These are phyloP conservation scores for Halcyon malimbica DNA, from an alignment of 2,113 vertebrate species.

Conservation along the genomic window DNA sequence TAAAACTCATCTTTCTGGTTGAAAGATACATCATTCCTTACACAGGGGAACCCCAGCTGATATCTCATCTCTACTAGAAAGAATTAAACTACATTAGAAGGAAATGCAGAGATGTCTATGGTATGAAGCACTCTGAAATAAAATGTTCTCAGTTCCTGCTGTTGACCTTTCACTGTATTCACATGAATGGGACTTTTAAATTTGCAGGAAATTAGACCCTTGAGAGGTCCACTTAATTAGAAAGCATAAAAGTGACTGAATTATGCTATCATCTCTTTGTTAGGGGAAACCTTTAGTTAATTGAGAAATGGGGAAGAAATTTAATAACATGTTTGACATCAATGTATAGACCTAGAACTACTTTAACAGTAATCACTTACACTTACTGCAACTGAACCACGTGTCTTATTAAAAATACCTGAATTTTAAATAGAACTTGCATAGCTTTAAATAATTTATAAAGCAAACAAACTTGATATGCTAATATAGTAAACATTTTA, in stretches of 20 bases:
- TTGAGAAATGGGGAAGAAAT: background rate
- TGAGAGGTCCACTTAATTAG: slow-evolving; percentile 43
- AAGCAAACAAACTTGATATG: background rate
- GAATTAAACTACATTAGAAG: background rate
- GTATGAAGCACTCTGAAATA: background rate
- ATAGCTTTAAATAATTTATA: background rate
- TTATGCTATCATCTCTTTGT: background rate
- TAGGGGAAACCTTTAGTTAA: background rate
- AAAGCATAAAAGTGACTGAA: background rate
- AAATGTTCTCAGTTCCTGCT: background rate
- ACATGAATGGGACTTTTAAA: background rate
- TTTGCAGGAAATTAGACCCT: slow-evolving; percentile 17
- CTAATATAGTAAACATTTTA: background rate
- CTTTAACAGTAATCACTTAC: too few relatives aligned
- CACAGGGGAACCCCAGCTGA: background rate
- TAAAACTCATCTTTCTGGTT: background rate
- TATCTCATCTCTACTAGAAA: background rate
- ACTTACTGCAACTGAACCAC: too few relatives aligned
- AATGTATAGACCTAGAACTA: background rate
- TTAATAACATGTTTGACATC: background rate
- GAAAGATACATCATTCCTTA: background rate
- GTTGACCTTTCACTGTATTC: background rate
- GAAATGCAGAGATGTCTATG: background rate
- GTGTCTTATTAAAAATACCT: too few relatives aligned
- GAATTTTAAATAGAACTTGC: background rate